Conservation (phyloP, 2,888 invertebrate species). For the Ochlodes sylvanus region DNA sequence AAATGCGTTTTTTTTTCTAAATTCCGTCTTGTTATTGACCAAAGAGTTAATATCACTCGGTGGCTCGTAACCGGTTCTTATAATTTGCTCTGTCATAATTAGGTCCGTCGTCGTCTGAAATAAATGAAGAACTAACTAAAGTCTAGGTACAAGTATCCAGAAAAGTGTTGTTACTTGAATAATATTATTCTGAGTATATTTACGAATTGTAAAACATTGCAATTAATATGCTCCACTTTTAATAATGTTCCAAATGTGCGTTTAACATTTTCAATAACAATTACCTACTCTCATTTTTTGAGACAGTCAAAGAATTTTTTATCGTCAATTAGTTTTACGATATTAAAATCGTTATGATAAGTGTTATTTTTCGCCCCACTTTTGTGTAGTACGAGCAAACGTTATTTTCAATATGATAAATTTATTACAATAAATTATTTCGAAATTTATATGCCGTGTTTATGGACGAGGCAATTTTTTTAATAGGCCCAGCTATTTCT, state of each 20-base stretch:
- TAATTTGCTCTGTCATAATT: background rate
- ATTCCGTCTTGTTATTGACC: too few species aligned
- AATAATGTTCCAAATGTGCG: constrained; percentile 14
- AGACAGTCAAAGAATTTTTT: constrained; percentile 12
- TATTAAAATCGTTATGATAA: constrained; percentile 8
- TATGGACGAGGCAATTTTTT: constrained; percentile 4
- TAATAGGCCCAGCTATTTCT: background rate
- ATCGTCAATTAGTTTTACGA: constrained; percentile 24
- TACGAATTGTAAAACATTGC: background rate
- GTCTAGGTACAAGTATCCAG: background rate
- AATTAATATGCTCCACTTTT: constrained; percentile 2
- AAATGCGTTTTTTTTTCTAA: too few species aligned
- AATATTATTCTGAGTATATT: background rate
- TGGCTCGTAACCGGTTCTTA: too few species aligned
- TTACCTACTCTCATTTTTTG: constrained; percentile 30
- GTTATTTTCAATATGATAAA: constrained; percentile 1
- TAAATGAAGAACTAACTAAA: background rate
- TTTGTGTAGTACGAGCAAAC: background rate
- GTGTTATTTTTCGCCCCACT: constrained; percentile 14
- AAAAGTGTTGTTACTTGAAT: constrained; percentile 14
- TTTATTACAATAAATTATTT: too few species aligned
- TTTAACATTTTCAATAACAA: constrained; percentile 25
- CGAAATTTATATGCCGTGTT: constrained; percentile 2
- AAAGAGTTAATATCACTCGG: too few species aligned
- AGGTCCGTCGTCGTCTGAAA: background rate